phyloP scores from a whole-genome alignment of 2,888 invertebrate species.

The Ryuthela nishihirai region DNA sequence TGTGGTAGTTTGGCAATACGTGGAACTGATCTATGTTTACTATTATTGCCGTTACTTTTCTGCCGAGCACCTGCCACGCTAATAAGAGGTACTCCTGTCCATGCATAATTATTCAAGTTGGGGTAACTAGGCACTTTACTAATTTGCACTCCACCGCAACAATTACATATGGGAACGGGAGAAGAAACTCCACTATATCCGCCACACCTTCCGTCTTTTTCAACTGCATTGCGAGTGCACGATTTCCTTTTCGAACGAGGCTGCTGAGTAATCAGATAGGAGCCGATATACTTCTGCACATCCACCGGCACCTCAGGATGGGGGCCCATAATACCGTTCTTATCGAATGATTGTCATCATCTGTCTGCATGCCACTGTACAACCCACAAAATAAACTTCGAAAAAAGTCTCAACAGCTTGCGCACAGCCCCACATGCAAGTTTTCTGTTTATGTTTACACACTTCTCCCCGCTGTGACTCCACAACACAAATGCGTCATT shows the following conservation, averaged over 20 bases:
- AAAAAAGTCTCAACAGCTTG: too few relatives aligned
- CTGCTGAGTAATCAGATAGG: conserved; percentile 57
- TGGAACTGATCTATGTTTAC: background rate
- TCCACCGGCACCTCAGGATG: conserved; percentile 60
- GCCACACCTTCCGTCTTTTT: conserved; percentile 9
- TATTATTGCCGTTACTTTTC: conserved; percentile 47
- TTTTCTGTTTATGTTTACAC: too few relatives aligned
- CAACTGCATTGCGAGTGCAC: conserved; percentile 3
- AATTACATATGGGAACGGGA: conserved; percentile 18
- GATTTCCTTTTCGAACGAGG: conserved; percentile 27
- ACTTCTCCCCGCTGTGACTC: too few relatives aligned
- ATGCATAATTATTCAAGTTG: conserved; percentile 47
- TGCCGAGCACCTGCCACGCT: conserved; percentile 66
- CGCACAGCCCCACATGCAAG: too few relatives aligned
- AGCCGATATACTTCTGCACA: conserved; percentile 63
- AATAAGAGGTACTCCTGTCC: conserved; percentile 77
- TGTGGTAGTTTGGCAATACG: background rate
- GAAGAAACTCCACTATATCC: background rate
- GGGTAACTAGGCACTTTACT: background rate
- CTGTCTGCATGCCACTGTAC: too few relatives aligned
- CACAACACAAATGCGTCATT: too few relatives aligned
- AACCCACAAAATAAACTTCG: too few relatives aligned
- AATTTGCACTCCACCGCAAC: conserved; percentile 7
- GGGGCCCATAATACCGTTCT: conserved; percentile 73
- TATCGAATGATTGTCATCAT: too few relatives aligned